Evolutionary conservation across 2,113 vertebrate genomes (phyloP), one percentile per base, ranked within the genome.

Genomic region (Phaethornis superciliosus): DNA sequence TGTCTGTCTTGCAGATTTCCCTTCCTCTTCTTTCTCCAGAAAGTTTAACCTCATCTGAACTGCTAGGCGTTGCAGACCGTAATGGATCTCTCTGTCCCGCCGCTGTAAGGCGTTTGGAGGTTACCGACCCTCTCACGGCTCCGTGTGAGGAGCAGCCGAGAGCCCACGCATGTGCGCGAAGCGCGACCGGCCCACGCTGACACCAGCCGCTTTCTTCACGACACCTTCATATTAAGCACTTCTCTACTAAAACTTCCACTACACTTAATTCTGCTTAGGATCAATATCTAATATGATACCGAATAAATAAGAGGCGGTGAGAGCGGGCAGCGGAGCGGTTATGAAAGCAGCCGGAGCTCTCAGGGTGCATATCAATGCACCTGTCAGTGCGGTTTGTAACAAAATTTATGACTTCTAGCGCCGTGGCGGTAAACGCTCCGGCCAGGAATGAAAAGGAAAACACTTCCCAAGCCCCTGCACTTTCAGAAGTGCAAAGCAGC

Each of bases 281-380:
- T 98, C 98, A 97, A 98, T 98, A 98, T 97, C 97, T 98, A 98
- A 98, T 98, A 98, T 98, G 98, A 98, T 98, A 97, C 97, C 95
- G 95, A 98, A 98, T 98, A 97, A 98, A 97, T 98, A 97, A 98
- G 96, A 98, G 97, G 97, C 97, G 96, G 97, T 94, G 97, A 96
- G 97, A 97, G 96, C 85, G 97, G 96, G 97, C 97, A 96, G 97
- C 92, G 98, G 96, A 98, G 98, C 98, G 98, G 98, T 98, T 98
- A 97, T 98, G 98, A 98, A 94, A 98, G 97, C 98, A 98, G 98
- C 97, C 97, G 97, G 98, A 97, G 98, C 96, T 97, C 97, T 98
- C 98, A 96, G 98, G 97, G 98, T 98, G 99, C 99, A 99, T 99
- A 99, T 99, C 98, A 99, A 99, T 99, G 98, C 99, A 99, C 99